These are phyloP conservation scores for Lycocerus yunnanus DNA, from an alignment of 2,888 invertebrate genomes.

Conservation along the genomic window DNA sequence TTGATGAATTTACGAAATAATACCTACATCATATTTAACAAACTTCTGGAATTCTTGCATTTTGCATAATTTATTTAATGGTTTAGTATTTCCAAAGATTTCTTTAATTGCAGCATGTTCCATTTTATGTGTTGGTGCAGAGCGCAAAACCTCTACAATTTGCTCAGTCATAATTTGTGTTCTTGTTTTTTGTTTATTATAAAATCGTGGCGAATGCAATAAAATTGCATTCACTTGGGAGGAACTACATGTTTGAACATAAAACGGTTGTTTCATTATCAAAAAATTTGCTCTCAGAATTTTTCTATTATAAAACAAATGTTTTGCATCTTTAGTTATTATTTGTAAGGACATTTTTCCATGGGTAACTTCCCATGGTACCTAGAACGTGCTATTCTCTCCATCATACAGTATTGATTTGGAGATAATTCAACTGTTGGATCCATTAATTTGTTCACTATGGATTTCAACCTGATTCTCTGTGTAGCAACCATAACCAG, in stretches of 20 bases:
- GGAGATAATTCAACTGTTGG: slow-evolving; percentile 58
- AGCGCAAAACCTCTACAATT: slow-evolving; percentile 61
- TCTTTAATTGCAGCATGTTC: slow-evolving; percentile 59
- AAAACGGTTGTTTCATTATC: slow-evolving; percentile 65
- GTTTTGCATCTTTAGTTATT: slow-evolving; percentile 64
- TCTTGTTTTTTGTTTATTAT: slow-evolving; percentile 60
- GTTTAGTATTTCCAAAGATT: slow-evolving; percentile 54
- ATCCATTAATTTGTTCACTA: slow-evolving; percentile 61
- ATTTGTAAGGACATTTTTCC: slow-evolving; percentile 63
- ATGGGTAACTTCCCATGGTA: slow-evolving; percentile 71
- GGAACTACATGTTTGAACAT: slow-evolving; percentile 57
- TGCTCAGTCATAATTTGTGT: slow-evolving; percentile 59
- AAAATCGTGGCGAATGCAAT: slow-evolving; percentile 69
- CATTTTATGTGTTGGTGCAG: slow-evolving; percentile 59
- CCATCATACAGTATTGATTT: slow-evolving; percentile 72
- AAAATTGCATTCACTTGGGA: slow-evolving; percentile 56
- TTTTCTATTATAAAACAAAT: slow-evolving; percentile 67
- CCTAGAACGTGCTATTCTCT: slow-evolving; percentile 73
- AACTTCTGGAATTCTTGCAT: slow-evolving; percentile 58
- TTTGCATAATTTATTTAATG: slow-evolving; percentile 60
- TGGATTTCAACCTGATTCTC: slow-evolving; percentile 59
- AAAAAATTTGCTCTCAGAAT: slow-evolving; percentile 62
- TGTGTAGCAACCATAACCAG: slow-evolving; percentile 76
- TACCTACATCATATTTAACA: slow-evolving; percentile 59
- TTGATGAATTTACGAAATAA: neutral